phyloP scores from a whole-genome alignment of 2,113 vertebrate species.

The Misgurnus mizolepis region DNA sequence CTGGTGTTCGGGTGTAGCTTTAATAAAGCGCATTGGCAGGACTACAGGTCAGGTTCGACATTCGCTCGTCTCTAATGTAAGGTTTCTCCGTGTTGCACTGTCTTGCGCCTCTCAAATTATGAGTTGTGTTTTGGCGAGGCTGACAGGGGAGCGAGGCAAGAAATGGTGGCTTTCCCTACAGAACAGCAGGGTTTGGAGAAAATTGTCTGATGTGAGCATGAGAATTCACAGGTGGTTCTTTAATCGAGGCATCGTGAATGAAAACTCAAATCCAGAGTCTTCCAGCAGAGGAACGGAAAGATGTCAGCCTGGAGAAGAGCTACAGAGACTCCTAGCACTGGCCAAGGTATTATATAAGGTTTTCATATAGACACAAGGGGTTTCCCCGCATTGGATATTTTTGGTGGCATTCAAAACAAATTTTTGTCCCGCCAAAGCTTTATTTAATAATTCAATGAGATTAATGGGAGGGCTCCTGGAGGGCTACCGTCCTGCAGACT shows the following conservation, averaged over 20 bases:
- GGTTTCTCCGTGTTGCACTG: conserved; percentile 72
- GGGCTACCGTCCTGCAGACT: too few relatives aligned
- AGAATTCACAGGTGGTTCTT: conserved; percentile 59
- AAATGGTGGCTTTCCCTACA: conserved; percentile 70
- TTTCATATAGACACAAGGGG: not conserved
- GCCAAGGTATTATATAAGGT: conserved; percentile 59
- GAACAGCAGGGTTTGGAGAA: conserved; percentile 72
- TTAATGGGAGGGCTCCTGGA: too few relatives aligned
- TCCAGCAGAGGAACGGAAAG: conserved; percentile 64
- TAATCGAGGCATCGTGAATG: conserved; percentile 40
- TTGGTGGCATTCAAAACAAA: too few relatives aligned
- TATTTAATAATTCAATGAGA: too few relatives aligned
- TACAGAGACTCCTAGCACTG: conserved; percentile 84
- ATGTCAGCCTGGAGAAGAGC: conserved; percentile 77
- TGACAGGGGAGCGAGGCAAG: conserved; percentile 65
- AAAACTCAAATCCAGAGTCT: conserved; percentile 60
- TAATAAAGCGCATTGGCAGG: conserved; percentile 63
- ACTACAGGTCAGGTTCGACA: conserved; percentile 58
- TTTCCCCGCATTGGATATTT: too few relatives aligned
- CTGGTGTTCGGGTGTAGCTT: conserved; percentile 59
- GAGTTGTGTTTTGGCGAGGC: conserved; percentile 53
- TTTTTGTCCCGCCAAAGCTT: too few relatives aligned
- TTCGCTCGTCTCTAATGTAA: conserved; percentile 71
- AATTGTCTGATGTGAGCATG: conserved; percentile 57
- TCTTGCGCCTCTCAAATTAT: conserved; percentile 71